phyloP scores from a whole-genome alignment of 2,888 invertebrate species.

The Magallana nippona region DNA sequence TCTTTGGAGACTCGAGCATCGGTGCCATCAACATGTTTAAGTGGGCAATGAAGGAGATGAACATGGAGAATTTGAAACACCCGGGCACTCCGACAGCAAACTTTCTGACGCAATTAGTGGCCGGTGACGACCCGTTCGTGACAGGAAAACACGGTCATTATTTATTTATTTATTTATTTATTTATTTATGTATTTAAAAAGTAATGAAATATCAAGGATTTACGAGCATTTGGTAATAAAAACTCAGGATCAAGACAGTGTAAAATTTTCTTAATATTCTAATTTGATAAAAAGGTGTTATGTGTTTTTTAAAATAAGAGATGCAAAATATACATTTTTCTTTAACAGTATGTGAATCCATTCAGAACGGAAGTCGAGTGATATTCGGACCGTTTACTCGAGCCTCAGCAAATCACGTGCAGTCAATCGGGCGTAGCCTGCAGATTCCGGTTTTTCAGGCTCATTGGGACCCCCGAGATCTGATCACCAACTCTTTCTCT shows the following conservation, averaged over 20 bases:
- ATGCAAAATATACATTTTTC: background rate
- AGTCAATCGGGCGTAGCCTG: conserved; percentile 90
- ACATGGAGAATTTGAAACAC: background rate
- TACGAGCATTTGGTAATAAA: no score
- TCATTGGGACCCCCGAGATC: conserved; percentile 86
- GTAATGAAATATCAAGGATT: no score
- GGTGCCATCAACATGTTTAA: conserved; percentile 25
- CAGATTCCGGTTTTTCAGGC: conserved; percentile 93
- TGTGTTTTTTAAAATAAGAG: no score
- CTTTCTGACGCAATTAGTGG: background rate
- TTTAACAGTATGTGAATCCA: conserved; percentile 90
- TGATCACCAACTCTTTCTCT: conserved; percentile 6
- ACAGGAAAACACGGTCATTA: background rate
- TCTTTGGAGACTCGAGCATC: conserved; percentile 15
- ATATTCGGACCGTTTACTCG: conserved; percentile 90
- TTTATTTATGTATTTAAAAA: no score
- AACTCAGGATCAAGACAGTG: no score
- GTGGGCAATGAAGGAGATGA: conserved; percentile 7
- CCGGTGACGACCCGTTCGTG: background rate
- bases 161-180: no score
- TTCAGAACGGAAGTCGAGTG: conserved; percentile 86
- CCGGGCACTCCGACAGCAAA: background rate
- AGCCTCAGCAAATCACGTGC: conserved; percentile 87
- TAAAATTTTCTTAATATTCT: no score
- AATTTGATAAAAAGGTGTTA: no score